Evolutionary conservation across 2,888 invertebrate genomes (phyloP).

Genomic region (Julus scandinavius): DNA sequence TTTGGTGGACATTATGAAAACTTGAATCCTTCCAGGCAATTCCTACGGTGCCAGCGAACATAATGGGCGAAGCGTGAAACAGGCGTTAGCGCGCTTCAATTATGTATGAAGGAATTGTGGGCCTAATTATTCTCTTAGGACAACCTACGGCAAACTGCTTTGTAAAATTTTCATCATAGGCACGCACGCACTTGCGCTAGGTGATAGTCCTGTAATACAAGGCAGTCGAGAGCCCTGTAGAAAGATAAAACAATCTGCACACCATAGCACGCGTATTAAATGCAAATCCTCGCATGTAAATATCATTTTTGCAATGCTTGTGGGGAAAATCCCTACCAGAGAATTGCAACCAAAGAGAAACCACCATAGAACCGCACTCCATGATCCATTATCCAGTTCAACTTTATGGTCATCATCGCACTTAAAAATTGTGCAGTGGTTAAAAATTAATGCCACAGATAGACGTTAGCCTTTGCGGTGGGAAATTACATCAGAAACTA

Average conservation of each 20-base stretch:
- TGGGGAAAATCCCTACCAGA: conserved; percentile 30
- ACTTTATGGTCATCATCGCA: conserved; percentile 42
- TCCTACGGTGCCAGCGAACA: conserved; percentile 23
- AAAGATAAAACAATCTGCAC: conserved; percentile 42
- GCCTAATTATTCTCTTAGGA: conserved; percentile 51
- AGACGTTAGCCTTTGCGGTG: neutral
- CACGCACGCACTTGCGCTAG: conserved; percentile 40
- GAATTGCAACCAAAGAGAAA: neutral
- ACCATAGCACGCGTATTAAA: conserved; percentile 21
- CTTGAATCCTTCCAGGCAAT: conserved; percentile 12
- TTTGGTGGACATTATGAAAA: conserved; percentile 38
- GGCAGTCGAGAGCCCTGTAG: conserved; percentile 9
- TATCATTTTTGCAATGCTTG: conserved; percentile 43
- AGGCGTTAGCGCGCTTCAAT: conserved; percentile 47
- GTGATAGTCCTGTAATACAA: neutral
- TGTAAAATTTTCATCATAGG: conserved; percentile 48
- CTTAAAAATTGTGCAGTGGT: conserved; percentile 31
- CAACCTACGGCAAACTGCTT: conserved; percentile 45
- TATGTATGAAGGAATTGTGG: conserved; percentile 43
- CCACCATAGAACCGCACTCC: conserved; percentile 11
- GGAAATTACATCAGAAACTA: neutral
- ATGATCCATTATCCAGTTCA: conserved; percentile 36
- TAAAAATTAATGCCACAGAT: conserved; percentile 36
- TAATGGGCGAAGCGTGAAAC: conserved; percentile 44
- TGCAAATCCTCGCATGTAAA: conserved; percentile 46